A percentile compares a stretch with the other conserved stretches of the same genome.
Evolutionary conservation across 2,888 invertebrate species (phyloP).

Genomic region (Sarcophaga subvicina): DNA sequence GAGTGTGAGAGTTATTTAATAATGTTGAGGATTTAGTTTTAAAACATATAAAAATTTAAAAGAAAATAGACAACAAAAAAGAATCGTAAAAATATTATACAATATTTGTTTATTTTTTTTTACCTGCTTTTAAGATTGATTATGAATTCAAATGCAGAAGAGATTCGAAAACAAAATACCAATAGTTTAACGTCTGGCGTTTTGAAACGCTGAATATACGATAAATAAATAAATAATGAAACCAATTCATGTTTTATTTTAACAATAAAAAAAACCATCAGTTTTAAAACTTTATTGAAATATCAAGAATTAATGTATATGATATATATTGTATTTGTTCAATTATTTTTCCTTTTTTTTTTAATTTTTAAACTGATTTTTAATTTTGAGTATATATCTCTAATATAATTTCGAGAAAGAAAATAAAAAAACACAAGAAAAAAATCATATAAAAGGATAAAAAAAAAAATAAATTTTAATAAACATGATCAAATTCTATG

Average conservation of each 20-base stretch:
- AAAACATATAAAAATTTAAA: background rate
- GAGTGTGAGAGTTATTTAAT: constrained; percentile 13
- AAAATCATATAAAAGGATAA: background rate
- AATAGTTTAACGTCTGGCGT: background rate
- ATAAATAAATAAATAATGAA: constrained; percentile 24
- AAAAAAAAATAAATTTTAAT: constrained; percentile 4
- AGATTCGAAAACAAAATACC: background rate
- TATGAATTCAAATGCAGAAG: constrained; percentile 11
- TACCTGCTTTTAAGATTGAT: constrained; percentile 14
- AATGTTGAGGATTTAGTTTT: constrained; percentile 10
- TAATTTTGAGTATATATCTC: constrained; percentile 63
- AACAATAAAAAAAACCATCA: constrained; percentile 68
- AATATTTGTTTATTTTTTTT: constrained; percentile 10
- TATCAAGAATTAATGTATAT: constrained; percentile 65
- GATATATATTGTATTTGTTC: constrained; percentile 38
- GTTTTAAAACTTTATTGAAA: constrained; percentile 69
- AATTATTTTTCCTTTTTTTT: constrained; percentile 15
- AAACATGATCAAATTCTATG: constrained; percentile 61
- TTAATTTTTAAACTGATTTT: constrained; percentile 29
- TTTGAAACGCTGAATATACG: background rate
- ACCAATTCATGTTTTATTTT: constrained; percentile 65
- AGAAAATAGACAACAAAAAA: background rate
- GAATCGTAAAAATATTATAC: background rate
- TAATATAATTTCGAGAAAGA: constrained; percentile 40
- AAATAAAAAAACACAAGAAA: constrained; percentile 22